These are phyloP conservation scores for Oreotrochilus melanogaster DNA, from an alignment of 2,113 vertebrate genomes.

Conservation along the genomic window DNA sequence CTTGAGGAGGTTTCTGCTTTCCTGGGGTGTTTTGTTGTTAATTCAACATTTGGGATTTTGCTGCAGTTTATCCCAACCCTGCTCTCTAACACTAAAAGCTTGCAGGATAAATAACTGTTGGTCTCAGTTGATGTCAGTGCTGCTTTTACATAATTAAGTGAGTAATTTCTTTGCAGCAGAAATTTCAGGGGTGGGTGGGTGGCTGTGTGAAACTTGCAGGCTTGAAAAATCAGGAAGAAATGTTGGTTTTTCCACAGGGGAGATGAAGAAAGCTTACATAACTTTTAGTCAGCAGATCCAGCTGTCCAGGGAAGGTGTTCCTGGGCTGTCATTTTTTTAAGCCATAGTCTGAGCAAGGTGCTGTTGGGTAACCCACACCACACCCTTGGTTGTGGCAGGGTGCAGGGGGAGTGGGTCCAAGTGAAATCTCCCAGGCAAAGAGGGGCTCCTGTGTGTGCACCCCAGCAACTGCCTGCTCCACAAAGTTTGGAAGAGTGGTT, in stretches of 20 bases:
- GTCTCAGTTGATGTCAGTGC: neutral
- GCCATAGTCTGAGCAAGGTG: neutral
- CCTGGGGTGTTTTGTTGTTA: neutral
- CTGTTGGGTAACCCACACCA: neutral
- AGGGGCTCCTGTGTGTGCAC: neutral
- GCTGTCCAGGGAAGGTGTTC: neutral
- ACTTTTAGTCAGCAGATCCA: neutral
- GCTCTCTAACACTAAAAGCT: neutral
- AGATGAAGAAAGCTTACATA: conserved; percentile 1
- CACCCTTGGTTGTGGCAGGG: neutral
- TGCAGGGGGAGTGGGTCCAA: neutral
- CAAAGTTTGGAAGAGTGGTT: neutral
- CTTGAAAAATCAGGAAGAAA: neutral
- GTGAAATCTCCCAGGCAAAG: neutral
- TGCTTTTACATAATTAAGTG: neutral
- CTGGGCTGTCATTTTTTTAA: conserved; percentile 12
- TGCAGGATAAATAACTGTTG: neutral
- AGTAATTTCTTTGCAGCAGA: neutral
- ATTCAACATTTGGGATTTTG: neutral
- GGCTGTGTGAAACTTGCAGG: neutral
- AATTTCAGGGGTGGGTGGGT: neutral
- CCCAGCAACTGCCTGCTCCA: neutral
- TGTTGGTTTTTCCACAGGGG: neutral
- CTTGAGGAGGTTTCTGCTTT: neutral
- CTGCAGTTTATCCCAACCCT: neutral